Evolutionary conservation across 2,888 invertebrate genomes (phyloP).

Genomic region (Eretmocerus hayati): DNA sequence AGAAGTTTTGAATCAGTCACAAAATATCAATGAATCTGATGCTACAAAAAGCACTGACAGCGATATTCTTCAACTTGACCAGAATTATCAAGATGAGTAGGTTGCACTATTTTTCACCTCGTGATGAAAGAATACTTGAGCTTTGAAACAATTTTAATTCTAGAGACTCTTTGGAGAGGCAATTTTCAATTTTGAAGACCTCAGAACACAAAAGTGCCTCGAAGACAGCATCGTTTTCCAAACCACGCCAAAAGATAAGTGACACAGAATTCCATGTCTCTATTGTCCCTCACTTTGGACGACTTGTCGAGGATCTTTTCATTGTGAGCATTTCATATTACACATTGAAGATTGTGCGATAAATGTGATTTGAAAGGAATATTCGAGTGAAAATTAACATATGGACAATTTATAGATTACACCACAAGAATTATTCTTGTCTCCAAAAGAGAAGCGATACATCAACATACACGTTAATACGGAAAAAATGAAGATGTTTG

Average conservation of each 20-base stretch:
- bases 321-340: slow-evolving; percentile 4
- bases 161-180: too few species aligned
- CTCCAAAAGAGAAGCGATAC: slow-evolving; percentile 24
- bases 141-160: too few species aligned
- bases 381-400: too few species aligned
- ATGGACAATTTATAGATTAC: too few species aligned
- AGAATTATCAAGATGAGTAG: neutral
- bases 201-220: too few species aligned
- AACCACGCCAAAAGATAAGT: too few species aligned
- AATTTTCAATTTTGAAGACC: too few species aligned
- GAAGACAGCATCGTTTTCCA: too few species aligned
- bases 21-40: neutral
- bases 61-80: neutral
- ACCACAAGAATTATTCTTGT: slow-evolving; percentile 28
- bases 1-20: neutral
- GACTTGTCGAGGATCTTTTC: slow-evolving; percentile 12
- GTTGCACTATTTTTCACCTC: too few species aligned
- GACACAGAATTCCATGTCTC: slow-evolving; percentile 26
- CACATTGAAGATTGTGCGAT: neutral
- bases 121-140: too few species aligned
- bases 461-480: slow-evolving; percentile 22
- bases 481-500: neutral
- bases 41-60: neutral
- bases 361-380: neutral
- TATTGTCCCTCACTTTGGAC: slow-evolving; percentile 31